Conservation (phyloP, 2,888 invertebrate genomes). For the Drosophila rellima region DNA sequence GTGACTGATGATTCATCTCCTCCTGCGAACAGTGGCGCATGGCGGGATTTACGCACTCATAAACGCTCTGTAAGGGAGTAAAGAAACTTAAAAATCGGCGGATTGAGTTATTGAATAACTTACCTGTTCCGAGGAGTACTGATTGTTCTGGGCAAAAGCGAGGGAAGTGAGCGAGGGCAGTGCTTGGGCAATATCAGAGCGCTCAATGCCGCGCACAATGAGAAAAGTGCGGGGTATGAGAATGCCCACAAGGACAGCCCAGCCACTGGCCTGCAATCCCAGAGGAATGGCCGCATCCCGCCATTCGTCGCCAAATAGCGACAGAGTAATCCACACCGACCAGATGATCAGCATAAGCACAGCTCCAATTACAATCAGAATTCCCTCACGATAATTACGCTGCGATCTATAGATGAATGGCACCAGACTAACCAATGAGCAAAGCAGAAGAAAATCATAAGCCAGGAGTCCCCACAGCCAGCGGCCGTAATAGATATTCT, state of each 20-base stretch:
- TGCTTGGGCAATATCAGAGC: conserved; percentile 87
- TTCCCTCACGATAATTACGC: conserved; percentile 90
- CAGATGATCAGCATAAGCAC: conserved; percentile 87
- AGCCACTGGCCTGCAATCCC: conserved; percentile 88
- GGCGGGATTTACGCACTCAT: conserved; percentile 88
- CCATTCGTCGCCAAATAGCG: conserved; percentile 87
- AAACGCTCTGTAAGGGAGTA: conserved; percentile 86
- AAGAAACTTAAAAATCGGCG: too few relatives aligned
- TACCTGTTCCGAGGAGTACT: conserved; percentile 86
- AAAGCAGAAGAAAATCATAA: conserved; percentile 88
- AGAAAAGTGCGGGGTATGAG: conserved; percentile 90
- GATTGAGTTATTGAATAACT: not conserved
- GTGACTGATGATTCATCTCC: conserved; percentile 84
- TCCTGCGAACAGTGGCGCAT: conserved; percentile 85
- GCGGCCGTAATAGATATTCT: conserved; percentile 86
- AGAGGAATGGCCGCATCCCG: conserved; percentile 88
- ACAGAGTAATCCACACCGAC: conserved; percentile 88
- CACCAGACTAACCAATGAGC: conserved; percentile 87
- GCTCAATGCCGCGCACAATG: conserved; percentile 88
- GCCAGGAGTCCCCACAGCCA: conserved; percentile 87
- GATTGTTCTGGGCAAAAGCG: conserved; percentile 86
- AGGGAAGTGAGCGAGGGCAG: conserved; percentile 86
- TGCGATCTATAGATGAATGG: conserved; percentile 89
- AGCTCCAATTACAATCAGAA: conserved; percentile 87
- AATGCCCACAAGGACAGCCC: conserved; percentile 88